Base-by-base conservation (phyloP, 2,888 invertebrate species). In the Hemistola chrysoprasaria region DNA sequence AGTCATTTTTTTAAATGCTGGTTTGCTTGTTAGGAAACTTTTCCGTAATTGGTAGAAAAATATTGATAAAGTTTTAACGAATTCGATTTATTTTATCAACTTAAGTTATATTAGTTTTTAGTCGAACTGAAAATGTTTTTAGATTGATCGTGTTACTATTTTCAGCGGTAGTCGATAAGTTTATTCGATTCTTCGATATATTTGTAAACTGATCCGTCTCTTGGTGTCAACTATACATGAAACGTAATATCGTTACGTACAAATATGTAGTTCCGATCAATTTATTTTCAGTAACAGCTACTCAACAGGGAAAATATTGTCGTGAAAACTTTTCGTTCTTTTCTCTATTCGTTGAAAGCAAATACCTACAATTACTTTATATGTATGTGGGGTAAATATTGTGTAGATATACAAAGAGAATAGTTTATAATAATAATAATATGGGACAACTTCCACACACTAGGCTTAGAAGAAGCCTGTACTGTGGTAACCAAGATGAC, bases 31-130 rank as follows among this genome's bases (percentile, higher is more conserved):
- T 47, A 47, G 3, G 31, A 42, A 47, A 49, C 38, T 47, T 41
- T 41, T 43, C 32, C 22, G 55, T 59, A 55, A 63, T 62, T 50
- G 55, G 43, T 53, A 48, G 51, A 59, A 59, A 49, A 57, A 53
- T 41, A 53, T 50, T 46, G 51, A 46, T 35, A 56, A 70, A 72
- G 59, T 77, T 78, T 75, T 76, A 78, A 77, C 75, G 76, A 77
- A 73, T 64, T 67, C 53, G 60, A 66, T 16, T 16, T 16, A 16
- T 16, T 16, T 2, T 16, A 16, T 16, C 3, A 16, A 16, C n/a
- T n/a, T n/a, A n/a, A n/a, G n/a, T n/a, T n/a, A n/a, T n/a, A n/a
- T n/a, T n/a, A n/a, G n/a, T n/a, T n/a, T n/a, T n/a, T n/a, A n/a
- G n/a, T n/a, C n/a, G n/a, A n/a, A n/a, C n/a, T n/a, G n/a, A n/a